Evolutionary conservation across 2,797 vertebrate species (phyloP), one percentile per base, ranked within the genome.

Genomic region (Lepus townsendii): DNA sequence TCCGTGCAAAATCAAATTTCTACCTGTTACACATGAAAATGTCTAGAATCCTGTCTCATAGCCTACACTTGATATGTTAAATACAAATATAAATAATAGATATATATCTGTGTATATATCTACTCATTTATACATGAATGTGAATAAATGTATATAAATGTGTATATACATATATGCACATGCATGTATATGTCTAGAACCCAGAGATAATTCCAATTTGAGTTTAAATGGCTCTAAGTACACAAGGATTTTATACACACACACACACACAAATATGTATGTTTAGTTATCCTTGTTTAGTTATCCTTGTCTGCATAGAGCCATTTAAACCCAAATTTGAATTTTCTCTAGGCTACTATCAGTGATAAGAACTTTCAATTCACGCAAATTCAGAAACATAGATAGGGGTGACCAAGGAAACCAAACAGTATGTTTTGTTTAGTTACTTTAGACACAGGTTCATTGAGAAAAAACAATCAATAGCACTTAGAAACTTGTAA

Each of bases 241-340:
- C 17, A 54, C 52, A 54, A 54, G 17, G 52, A 54, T 54, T 13
- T 13, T 54, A 54, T 54, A 12, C 17, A 54, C 9, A 54, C 17
- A 54, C 52, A 54, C 5, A 54, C 17, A 54, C 17, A 54, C 52
- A 54, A 9, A 54, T 54, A 54, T 14, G 9, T 54, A 54, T 54
- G 17, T 54, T 12, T 35, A 35, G 35, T 35, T 35, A 54, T 17
- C 17, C 91, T 90, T 97, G 75, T 94, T 97, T 84, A 91, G 93
- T 91, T 97, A 95, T 54, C 71, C 78, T 95, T 95, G 80, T 95
- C 87, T 83, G 50, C 19, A 72, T 14, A 93, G 80, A 35, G 47
- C 35, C 91, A 92, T 93, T 97, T 94, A 97, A 94, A 95, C 10
- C 9, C 82, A 97, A 88, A 95, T 88, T 94, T 90, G 72, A 95